A percentile compares a stretch with the other conserved stretches of the same genome.
Conservation (phyloP, 2,888 invertebrate species). For the Ichneumoninae sp. region DNA sequence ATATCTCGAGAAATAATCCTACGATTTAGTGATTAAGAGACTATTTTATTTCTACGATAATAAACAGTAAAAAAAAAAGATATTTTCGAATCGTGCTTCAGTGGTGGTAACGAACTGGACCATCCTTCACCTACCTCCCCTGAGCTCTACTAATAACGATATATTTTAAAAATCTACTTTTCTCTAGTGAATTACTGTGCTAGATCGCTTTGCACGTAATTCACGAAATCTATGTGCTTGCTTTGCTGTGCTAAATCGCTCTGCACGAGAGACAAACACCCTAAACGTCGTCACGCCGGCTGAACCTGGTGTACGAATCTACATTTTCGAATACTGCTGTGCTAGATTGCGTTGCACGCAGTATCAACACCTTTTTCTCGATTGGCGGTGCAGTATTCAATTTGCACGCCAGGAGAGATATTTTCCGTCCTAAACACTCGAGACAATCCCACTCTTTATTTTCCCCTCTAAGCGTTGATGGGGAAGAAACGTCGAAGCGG, state of each 20-base stretch:
- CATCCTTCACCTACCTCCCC: not conserved
- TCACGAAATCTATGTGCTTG: not conserved
- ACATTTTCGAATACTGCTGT: not conserved
- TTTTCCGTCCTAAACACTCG: not conserved
- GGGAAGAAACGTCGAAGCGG: no score
- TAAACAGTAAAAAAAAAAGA: not conserved
- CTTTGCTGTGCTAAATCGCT: not conserved
- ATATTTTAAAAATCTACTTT: not conserved
- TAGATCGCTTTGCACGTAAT: not conserved
- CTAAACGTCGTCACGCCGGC: not conserved
- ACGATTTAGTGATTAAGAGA: no score
- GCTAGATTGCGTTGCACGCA: no score
- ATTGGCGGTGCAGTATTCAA: no score
- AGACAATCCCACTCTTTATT: not conserved
- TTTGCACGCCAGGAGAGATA: no score
- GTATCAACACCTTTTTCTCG: no score
- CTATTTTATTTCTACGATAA: not conserved
- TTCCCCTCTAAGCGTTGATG: no score
- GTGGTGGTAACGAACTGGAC: not conserved
- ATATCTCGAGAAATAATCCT: not conserved
- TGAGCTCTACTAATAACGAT: not conserved
- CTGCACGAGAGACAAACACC: not conserved
- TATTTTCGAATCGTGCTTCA: not conserved
- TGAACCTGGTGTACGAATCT: not conserved
- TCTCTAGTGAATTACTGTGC: not conserved